Evolutionary conservation across 2,113 vertebrate species (phyloP).

Genomic region (Alectura lathami): DNA sequence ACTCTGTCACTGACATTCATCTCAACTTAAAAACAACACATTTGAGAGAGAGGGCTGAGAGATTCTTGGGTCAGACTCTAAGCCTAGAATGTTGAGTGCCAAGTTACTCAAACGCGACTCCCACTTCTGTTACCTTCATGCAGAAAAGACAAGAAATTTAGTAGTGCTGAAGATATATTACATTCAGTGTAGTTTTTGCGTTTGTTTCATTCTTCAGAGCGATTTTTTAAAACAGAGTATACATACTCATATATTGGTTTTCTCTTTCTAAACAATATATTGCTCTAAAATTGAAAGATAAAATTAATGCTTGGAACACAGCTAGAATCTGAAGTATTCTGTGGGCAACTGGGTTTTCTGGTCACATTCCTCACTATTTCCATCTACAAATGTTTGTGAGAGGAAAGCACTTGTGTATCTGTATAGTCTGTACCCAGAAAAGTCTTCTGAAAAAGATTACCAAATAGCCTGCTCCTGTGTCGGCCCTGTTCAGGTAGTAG

Average conservation of each 20-base stretch:
- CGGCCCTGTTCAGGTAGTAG: background rate
- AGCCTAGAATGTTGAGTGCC: background rate
- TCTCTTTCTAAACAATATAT: background rate
- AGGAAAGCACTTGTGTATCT: background rate
- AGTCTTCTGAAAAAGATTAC: background rate
- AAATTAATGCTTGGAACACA: background rate
- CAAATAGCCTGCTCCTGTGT: background rate
- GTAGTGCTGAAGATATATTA: background rate
- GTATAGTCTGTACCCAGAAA: background rate
- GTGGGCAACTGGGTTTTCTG: background rate
- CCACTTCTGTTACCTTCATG: background rate
- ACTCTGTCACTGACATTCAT: background rate
- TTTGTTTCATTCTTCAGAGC: background rate
- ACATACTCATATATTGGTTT: background rate
- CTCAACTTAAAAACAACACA: background rate
- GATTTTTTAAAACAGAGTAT: background rate
- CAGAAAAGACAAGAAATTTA: background rate
- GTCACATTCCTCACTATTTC: background rate
- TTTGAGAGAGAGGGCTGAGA: background rate
- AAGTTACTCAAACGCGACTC: background rate
- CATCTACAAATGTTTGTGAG: background rate
- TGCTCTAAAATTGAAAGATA: background rate
- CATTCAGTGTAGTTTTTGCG: background rate
- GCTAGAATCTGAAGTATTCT: background rate
- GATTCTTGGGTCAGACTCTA: constrained; percentile 1